Percentiles rank a stretch among this genome's conserved stretches.
phyloP scores from a whole-genome alignment of 2,797 vertebrate genomes.

The Ceryle rudis region DNA sequence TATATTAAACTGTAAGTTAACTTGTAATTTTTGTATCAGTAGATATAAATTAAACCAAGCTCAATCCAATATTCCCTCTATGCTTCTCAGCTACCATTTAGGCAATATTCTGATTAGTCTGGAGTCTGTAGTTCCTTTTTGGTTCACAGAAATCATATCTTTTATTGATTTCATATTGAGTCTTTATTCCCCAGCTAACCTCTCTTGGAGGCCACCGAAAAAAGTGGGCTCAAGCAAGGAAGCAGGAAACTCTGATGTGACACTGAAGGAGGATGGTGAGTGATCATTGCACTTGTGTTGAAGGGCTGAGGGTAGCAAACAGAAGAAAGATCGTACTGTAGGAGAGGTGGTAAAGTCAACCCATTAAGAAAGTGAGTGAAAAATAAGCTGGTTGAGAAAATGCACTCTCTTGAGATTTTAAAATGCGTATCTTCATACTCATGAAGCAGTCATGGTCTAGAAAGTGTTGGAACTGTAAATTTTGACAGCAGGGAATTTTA shows the following conservation, averaged over 20 bases:
- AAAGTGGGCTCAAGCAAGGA: background rate
- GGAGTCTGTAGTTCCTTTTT: background rate
- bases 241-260: background rate
- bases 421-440: background rate
- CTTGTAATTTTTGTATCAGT: background rate
- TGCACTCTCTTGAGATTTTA: background rate
- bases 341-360: background rate
- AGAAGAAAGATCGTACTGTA: background rate
- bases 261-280: background rate
- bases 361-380: background rate
- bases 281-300: background rate
- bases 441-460: background rate
- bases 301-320: background rate
- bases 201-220: background rate
- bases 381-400: background rate
- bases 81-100: background rate
- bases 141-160: background rate
- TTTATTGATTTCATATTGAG: background rate
- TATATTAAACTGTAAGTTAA: background rate
- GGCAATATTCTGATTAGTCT: background rate
- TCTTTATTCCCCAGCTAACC: background rate
- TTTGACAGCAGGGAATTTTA: background rate
- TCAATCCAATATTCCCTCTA: background rate
- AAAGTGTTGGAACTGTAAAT: background rate
- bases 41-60: background rate